These are phyloP conservation scores for Leucoraja ocellata DNA, from an alignment of 2,797 vertebrate species.

Conservation along the genomic window DNA sequence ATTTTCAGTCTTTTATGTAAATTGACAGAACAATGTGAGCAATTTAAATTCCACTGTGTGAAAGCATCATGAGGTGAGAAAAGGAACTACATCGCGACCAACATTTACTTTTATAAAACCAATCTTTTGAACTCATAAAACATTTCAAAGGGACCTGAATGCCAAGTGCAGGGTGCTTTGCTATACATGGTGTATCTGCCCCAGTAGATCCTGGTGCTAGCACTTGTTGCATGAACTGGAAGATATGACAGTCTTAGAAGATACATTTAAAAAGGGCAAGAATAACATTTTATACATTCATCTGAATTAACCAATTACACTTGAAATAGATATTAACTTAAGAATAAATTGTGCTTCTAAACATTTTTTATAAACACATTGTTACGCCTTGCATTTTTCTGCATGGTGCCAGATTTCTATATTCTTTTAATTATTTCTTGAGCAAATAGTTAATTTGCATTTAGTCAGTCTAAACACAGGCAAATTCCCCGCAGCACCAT, in stretches of 20 bases:
- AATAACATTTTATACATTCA: not conserved
- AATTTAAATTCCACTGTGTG: not conserved
- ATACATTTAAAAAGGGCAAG: not conserved
- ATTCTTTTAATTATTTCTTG: not conserved
- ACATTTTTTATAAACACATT: not conserved
- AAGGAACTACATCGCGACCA: not conserved
- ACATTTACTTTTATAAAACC: not conserved
- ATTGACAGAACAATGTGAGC: not conserved
- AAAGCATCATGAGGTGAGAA: not conserved
- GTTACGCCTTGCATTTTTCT: not conserved
- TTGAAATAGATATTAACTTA: too few relatives aligned
- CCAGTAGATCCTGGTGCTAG: not conserved
- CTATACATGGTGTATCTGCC: not conserved
- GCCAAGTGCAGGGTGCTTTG: not conserved
- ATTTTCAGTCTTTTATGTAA: not conserved
- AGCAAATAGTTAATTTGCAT: constrained; percentile 14
- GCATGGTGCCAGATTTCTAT: not conserved
- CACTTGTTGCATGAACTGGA: not conserved
- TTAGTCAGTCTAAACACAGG: not conserved
- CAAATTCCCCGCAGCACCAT: constrained; percentile 12
- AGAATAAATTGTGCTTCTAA: not conserved
- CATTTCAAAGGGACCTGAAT: not conserved
- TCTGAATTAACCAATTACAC: not conserved
- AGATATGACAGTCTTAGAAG: not conserved
- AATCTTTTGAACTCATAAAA: too few relatives aligned